A percentile compares a stretch with the other conserved stretches of the same genome.
Conservation (phyloP, 2,888 invertebrate species). For the Ptychoptera albimana region DNA sequence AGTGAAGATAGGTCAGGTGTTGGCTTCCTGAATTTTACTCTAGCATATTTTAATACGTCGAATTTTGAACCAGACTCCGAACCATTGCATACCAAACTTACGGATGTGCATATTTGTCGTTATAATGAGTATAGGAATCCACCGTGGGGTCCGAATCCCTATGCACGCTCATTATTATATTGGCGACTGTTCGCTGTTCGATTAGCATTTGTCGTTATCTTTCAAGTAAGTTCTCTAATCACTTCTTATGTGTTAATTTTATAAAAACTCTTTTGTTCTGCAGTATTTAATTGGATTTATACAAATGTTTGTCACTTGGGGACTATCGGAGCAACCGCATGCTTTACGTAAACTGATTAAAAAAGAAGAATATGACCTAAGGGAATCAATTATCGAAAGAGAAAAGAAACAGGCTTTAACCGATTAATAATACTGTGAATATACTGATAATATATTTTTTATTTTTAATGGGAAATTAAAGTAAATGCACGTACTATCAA, state of each 20-base stretch:
- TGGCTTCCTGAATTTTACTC: conserved; percentile 54
- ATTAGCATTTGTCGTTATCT: conserved; percentile 58
- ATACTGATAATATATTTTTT: too few species aligned
- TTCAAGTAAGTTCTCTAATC: conserved; percentile 32
- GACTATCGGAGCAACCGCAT: conserved; percentile 60
- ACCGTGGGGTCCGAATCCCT: conserved; percentile 32
- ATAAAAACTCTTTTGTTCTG: conserved; percentile 12
- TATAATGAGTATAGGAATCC: conserved; percentile 56
- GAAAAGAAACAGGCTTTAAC: conserved; percentile 34
- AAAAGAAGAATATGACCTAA: conserved; percentile 52
- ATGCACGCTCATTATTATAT: conserved; percentile 47
- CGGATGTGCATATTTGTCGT: conserved; percentile 34
- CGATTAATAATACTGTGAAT: not conserved
- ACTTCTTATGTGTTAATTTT: not conserved
- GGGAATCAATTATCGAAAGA: conserved; percentile 55
- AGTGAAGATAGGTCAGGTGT: conserved; percentile 34
- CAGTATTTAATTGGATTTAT: conserved; percentile 60
- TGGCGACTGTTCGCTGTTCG: conserved; percentile 61
- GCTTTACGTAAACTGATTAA: conserved; percentile 53
- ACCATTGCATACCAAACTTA: conserved; percentile 20
- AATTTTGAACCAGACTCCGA: conserved; percentile 35
- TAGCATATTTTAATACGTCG: conserved; percentile 46
- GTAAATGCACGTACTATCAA: too few species aligned
- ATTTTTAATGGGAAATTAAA: too few species aligned
- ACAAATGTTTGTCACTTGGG: conserved; percentile 55